Percentiles rank a stretch among this genome's conserved stretches.
phyloP scores from a whole-genome alignment of 2,113 vertebrate genomes.

The Macquaria australasica region DNA sequence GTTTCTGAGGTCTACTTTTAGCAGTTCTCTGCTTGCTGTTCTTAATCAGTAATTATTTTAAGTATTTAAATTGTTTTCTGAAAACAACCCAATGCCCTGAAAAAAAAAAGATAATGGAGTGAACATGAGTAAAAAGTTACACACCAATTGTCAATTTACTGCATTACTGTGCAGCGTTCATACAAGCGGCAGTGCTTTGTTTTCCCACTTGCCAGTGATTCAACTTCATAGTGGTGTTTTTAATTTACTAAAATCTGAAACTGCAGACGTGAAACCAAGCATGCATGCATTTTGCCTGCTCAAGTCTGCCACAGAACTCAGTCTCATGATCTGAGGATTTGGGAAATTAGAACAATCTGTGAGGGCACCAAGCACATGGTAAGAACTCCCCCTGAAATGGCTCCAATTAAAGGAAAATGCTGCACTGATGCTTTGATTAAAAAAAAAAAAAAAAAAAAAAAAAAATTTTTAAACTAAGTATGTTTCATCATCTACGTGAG shows the following conservation, averaged over 20 bases:
- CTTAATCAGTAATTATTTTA: neutral
- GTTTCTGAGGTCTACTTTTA: neutral
- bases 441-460: slow-evolving; percentile 15
- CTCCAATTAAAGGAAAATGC: slow-evolving; percentile 74
- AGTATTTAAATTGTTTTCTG: slow-evolving; percentile 7
- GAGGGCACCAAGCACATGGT: slow-evolving; percentile 75
- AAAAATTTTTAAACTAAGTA: neutral
- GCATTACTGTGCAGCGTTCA: slow-evolving; percentile 6
- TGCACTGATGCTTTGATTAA: slow-evolving; percentile 55
- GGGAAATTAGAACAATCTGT: slow-evolving; percentile 80
- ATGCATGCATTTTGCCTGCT: slow-evolving; percentile 67
- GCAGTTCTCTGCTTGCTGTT: neutral
- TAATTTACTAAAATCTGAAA: slow-evolving; percentile 69
- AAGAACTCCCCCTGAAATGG: slow-evolving; percentile 72
- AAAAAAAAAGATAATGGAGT: neutral
- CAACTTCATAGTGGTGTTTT: slow-evolving; percentile 62
- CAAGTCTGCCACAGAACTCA: slow-evolving; percentile 57
- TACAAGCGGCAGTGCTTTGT: slow-evolving; percentile 32
- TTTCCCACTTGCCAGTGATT: slow-evolving; percentile 55
- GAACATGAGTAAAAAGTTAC: slow-evolving; percentile 16
- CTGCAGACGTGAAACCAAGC: slow-evolving; percentile 74
- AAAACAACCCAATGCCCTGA: neutral
- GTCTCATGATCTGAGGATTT: slow-evolving; percentile 72
- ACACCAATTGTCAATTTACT: slow-evolving; percentile 6
- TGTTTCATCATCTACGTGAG: slow-evolving; percentile 43